Evolutionary conservation across 2,797 vertebrate genomes (phyloP).

Genomic region (Tadarida brasiliensis): DNA sequence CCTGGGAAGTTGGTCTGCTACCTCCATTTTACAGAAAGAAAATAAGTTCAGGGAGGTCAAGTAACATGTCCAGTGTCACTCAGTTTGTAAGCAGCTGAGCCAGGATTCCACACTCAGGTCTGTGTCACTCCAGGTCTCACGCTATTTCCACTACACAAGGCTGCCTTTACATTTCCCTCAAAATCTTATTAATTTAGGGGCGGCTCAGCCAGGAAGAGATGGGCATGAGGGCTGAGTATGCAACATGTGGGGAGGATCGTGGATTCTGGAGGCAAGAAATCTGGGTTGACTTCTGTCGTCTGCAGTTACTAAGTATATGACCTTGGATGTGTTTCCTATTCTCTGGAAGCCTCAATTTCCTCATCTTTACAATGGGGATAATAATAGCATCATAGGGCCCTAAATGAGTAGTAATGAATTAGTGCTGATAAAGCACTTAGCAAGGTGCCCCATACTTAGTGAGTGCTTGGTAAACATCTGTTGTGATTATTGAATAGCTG

Average conservation of each 20-base stretch:
- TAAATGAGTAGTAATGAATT: not conserved
- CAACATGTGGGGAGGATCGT: not conserved
- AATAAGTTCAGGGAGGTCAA: not conserved
- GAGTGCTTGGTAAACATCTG: not conserved
- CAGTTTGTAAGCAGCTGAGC: not conserved
- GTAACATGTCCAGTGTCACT: not conserved
- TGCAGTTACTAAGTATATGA: not conserved
- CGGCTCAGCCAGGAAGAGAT: not conserved
- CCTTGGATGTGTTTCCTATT: not conserved
- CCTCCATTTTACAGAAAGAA: not conserved
- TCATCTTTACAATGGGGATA: slow-evolving; percentile 26
- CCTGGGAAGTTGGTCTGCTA: not conserved
- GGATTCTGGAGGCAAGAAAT: not conserved
- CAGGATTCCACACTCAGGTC: not conserved
- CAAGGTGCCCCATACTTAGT: not conserved
- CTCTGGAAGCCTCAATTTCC: slow-evolving; percentile 30
- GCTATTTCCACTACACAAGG: not conserved
- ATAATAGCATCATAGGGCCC: not conserved
- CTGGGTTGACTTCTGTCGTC: not conserved
- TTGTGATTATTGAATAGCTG: not conserved
- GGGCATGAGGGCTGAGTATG: not conserved
- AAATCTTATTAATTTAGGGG: not conserved
- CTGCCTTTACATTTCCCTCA: not conserved
- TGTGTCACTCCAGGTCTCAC: not conserved
- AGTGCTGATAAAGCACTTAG: slow-evolving; percentile 57